Conservation (phyloP, 2,888 invertebrate genomes). For the Chelonus formosanus region DNA sequence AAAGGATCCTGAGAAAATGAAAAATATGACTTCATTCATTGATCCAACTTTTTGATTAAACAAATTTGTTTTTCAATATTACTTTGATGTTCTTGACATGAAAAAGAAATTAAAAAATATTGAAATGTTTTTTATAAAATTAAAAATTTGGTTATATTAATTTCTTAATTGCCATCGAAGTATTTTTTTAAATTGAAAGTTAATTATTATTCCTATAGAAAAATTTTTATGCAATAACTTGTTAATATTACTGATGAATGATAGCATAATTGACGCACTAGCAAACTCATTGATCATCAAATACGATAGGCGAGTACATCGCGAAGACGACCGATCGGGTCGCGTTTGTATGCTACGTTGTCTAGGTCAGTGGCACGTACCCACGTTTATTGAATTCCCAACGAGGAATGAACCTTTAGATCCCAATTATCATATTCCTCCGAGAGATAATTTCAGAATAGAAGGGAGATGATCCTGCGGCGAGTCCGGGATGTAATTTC, state of each 20-base stretch:
- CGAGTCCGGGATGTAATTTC: slow-evolving; percentile 25
- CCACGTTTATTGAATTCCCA: slow-evolving; percentile 31
- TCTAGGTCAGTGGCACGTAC: slow-evolving; percentile 46
- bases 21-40: no score
- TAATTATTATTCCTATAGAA: background rate
- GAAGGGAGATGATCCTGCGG: slow-evolving; percentile 35
- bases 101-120: no score
- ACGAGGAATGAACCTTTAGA: background rate
- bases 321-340: slow-evolving; percentile 27
- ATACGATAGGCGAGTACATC: slow-evolving; percentile 38
- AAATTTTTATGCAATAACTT: background rate
- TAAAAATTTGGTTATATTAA: no score
- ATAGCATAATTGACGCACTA: background rate
- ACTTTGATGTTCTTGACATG: no score
- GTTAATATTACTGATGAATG: background rate
- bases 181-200: no score
- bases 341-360: slow-evolving; percentile 36
- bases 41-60: no score
- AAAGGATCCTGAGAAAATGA: no score
- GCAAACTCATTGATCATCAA: slow-evolving; percentile 32
- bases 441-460: slow-evolving; percentile 6
- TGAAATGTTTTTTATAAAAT: no score
- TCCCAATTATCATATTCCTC: background rate
- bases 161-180: no score
- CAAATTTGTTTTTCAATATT: no score